These are phyloP conservation scores for Rhynchonycteris naso DNA, from an alignment of 2,797 vertebrate genomes.

Conservation along the genomic window DNA sequence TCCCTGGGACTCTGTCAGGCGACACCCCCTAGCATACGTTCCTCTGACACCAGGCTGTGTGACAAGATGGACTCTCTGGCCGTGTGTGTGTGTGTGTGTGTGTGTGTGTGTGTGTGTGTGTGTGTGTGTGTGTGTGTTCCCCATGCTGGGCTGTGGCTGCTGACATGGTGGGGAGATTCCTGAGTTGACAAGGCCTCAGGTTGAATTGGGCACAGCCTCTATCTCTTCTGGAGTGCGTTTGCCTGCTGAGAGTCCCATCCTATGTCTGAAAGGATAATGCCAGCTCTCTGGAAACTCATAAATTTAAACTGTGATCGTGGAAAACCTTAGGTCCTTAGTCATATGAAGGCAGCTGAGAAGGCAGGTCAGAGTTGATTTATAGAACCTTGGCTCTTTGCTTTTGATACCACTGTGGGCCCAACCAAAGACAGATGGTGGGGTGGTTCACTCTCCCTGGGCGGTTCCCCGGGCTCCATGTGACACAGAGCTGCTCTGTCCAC, in stretches of 20 bases:
- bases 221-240: neutral
- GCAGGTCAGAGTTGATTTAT: constrained; percentile 20
- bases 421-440: rapidly evolving
- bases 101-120: neutral
- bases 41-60: neutral
- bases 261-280: constrained; percentile 56
- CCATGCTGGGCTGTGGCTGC: neutral
- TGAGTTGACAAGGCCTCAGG: neutral
- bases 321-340: constrained; percentile 33
- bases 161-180: neutral
- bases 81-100: neutral
- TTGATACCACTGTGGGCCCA: neutral
- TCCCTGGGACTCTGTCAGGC: neutral
- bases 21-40: neutral
- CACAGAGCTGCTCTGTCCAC: too few relatives aligned
- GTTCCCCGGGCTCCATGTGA: rapidly evolving
- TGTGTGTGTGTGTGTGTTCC: neutral
- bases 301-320: constrained; percentile 35
- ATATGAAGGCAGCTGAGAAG: neutral
- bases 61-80: neutral
- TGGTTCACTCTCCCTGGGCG: neutral
- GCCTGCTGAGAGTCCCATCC: neutral
- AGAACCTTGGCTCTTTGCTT: constrained; percentile 25
- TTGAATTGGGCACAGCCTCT: neutral
- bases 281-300: constrained; percentile 8